phyloP scores from a whole-genome alignment of 1,140 invertebrate species.

The Mycetomoellerius zeteki region DNA sequence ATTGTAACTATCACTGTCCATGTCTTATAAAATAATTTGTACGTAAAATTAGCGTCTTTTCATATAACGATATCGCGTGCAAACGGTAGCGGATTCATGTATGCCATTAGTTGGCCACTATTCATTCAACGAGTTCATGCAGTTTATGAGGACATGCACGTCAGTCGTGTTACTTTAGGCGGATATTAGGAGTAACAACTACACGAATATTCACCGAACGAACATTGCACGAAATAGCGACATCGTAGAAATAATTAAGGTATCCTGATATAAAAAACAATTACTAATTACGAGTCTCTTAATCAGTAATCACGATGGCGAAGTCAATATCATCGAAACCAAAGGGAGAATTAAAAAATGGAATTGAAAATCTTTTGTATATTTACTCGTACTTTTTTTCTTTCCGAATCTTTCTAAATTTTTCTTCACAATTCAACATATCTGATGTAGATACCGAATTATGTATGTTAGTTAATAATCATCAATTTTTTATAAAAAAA shows the following conservation, averaged over 20 bases:
- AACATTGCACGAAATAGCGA: conserved; percentile 11
- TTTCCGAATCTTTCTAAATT: conserved; percentile 9
- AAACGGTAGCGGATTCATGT: neutral
- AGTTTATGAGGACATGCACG: conserved; percentile 44
- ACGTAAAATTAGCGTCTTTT: conserved; percentile 14
- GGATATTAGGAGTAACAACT: conserved; percentile 13
- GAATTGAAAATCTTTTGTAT: neutral
- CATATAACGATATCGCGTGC: conserved; percentile 30
- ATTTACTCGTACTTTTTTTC: neutral
- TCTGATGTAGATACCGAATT: neutral
- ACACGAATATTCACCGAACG: conserved; percentile 38
- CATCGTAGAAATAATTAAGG: conserved; percentile 4
- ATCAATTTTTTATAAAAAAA: neutral
- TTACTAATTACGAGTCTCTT: conserved; percentile 3
- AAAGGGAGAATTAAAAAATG: neutral
- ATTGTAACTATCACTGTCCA: neutral
- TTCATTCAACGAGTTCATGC: conserved; percentile 41
- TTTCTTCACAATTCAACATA: neutral
- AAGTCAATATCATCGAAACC: neutral
- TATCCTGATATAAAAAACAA: conserved; percentile 3
- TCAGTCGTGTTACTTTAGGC: conserved; percentile 55
- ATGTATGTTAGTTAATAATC: neutral
- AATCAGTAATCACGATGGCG: conserved; percentile 26
- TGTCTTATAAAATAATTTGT: neutral
- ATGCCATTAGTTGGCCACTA: conserved; percentile 24